Evolutionary conservation across 2,888 invertebrate species (phyloP), one percentile per base, ranked within the genome.

Genomic region (Tetragonula carbonaria): DNA sequence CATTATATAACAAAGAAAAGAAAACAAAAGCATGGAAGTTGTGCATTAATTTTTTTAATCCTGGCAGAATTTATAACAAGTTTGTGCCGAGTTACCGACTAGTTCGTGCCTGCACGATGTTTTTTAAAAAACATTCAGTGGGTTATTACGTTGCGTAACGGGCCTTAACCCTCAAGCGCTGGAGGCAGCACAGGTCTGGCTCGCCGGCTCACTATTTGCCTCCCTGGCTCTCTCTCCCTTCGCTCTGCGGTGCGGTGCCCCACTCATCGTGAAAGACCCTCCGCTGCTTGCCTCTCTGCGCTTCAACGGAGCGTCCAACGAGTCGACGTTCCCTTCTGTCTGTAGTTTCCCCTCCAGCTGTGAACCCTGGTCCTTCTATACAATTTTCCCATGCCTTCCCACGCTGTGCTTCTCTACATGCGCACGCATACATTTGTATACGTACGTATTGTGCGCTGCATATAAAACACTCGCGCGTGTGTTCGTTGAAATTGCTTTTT

Each of bases 81-180:
- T 74, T 71, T 38, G 18, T 50, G 4, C 14, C 6, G 66, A 51
- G 51, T 59, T 80, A 59, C 70, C 33, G 21, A 82, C 74, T 57
- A 59, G 70, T 66, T 79, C 59, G 63, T 38, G 57, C 45, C 68
- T 73, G 68, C 51, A 28, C 50, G 62, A 74, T 72, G 81, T 81
- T 87, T 87, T 77, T 65, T 74, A 85, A 77, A 79, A 78, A 68
- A 74, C 59, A 78, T 83, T 78, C 77, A 63, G 53, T 63, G 77
- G 50, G 74, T 88, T 88, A 88, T 88, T 82, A 84, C 82, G 78
- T 88, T 87, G 88, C 88, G 78, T 82, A 88, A 88, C 82, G 86
- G 85, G 85, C 80, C 87, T 82, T 85, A 83, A 86, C 82, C 87
- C 88, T 86, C 82, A 74, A 78, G 82, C 65, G 59, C n/a, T 70